Percentiles rank a stretch among this genome's conserved stretches.
Conservation (phyloP, 2,888 invertebrate genomes). For the Sesia apiformis region DNA sequence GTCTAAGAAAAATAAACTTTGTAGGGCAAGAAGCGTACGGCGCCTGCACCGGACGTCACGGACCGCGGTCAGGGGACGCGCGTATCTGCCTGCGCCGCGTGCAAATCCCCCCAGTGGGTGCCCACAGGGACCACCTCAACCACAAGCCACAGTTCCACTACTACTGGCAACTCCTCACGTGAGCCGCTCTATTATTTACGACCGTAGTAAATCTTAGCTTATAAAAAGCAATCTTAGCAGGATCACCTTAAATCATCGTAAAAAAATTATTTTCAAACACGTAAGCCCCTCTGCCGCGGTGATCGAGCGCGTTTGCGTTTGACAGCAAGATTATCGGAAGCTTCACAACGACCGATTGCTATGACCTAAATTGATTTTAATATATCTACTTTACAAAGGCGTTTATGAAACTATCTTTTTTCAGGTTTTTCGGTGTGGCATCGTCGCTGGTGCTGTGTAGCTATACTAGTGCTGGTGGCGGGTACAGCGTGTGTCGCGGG, state of each 20-base stretch:
- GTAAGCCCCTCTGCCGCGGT: constrained; percentile 8
- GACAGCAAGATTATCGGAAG: constrained; percentile 53
- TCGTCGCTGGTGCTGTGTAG: constrained; percentile 85
- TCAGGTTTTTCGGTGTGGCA: constrained; percentile 61
- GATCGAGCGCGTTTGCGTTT: constrained; percentile 40
- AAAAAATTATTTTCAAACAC: neutral
- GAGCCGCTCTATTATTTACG: constrained; percentile 20
- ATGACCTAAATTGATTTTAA: constrained; percentile 32
- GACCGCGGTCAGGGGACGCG: constrained; percentile 42
- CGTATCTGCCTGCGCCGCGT: constrained; percentile 36
- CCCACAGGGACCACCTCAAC: constrained; percentile 65
- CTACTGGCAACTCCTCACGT: constrained; percentile 77
- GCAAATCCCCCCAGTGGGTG: constrained; percentile 60
- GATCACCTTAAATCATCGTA: no score
- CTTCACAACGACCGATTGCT: constrained; percentile 35
- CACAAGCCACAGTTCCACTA: constrained; percentile 75
- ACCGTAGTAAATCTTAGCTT: no score
- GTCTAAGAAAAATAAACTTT: neutral
- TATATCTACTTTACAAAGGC: constrained; percentile 5
- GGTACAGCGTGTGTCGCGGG: constrained; percentile 88
- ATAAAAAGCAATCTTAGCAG: no score
- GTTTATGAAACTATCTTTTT: neutral
- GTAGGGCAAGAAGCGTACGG: constrained; percentile 58
- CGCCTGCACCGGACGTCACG: constrained; percentile 77
- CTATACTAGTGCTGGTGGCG: constrained; percentile 82